These are phyloP conservation scores for Orthonychiurus folsomi DNA, from an alignment of 2,888 invertebrate genomes.

Conservation along the genomic window DNA sequence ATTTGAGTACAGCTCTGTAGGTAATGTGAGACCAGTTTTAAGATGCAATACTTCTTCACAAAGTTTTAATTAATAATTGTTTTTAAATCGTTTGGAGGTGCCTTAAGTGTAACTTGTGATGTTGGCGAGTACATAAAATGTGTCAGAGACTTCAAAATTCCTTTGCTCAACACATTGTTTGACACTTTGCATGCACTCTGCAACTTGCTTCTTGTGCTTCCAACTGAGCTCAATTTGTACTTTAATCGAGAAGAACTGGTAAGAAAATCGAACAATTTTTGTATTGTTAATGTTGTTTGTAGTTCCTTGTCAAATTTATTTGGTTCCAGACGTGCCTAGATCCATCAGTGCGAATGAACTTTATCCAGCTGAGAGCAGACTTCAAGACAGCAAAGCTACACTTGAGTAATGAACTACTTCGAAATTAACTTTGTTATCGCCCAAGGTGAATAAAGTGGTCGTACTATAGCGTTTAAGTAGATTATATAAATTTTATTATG, in stretches of 20 bases:
- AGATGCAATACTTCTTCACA: no score
- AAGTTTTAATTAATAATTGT: slow-evolving; percentile 6
- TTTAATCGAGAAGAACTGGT: slow-evolving; percentile 90
- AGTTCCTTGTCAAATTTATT: neutral
- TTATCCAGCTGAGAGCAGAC: slow-evolving; percentile 88
- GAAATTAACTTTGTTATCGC: no score
- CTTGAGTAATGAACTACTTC: slow-evolving; percentile 19
- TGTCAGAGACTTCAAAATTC: slow-evolving; percentile 65
- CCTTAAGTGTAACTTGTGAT: slow-evolving; percentile 96
- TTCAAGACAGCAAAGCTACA: slow-evolving; percentile 75
- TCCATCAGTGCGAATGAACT: slow-evolving; percentile 76
- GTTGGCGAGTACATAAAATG: slow-evolving; percentile 93
- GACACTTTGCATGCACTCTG: slow-evolving; percentile 92
- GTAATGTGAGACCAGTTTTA: no score
- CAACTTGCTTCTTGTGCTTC: slow-evolving; percentile 87
- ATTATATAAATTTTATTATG: no score
- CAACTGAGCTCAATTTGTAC: slow-evolving; percentile 91
- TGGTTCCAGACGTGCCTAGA: slow-evolving; percentile 74
- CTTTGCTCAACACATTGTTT: slow-evolving; percentile 77
- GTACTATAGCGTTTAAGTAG: no score
- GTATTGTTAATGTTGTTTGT: neutral
- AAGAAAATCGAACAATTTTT: slow-evolving; percentile 42
- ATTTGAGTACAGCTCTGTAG: slow-evolving; percentile 88
- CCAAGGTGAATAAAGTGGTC: no score
- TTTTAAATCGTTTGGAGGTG: slow-evolving; percentile 54